phyloP scores from a whole-genome alignment of 2,113 vertebrate genomes.

The Mugil cephalus region DNA sequence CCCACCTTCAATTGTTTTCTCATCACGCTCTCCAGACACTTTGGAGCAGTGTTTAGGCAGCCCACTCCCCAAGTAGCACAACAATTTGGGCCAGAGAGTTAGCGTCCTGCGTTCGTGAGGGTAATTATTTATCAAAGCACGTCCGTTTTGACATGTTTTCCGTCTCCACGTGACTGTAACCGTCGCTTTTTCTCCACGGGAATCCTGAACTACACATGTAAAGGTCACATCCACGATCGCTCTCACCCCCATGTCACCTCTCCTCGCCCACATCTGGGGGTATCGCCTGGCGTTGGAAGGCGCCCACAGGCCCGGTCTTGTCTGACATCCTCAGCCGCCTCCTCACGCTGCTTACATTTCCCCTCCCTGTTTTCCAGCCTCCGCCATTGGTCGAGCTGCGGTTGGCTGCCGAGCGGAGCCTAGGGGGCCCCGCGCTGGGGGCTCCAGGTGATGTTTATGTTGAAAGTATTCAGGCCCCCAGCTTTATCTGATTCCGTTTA shows the following conservation, averaged over 20 bases:
- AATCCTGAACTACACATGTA: conserved; percentile 37
- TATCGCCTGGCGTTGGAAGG: conserved; percentile 18
- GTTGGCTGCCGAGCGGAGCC: conserved; percentile 27
- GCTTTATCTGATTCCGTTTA: conserved; percentile 75
- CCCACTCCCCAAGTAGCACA: conserved; percentile 35
- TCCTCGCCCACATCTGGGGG: conserved; percentile 49
- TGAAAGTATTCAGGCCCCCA: conserved; percentile 58
- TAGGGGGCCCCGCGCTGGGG: conserved; percentile 1
- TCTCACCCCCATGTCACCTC: conserved; percentile 33
- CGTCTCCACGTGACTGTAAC: not conserved
- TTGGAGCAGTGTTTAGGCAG: conserved; percentile 21
- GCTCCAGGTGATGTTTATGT: conserved; percentile 74
- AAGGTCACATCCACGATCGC: conserved; percentile 38
- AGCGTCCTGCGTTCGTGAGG: conserved; percentile 26
- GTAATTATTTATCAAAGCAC: conserved; percentile 27
- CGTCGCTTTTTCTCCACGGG: conserved; percentile 2
- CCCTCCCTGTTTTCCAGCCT: conserved; percentile 4
- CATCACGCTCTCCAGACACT: conserved; percentile 22
- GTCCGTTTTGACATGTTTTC: conserved; percentile 24
- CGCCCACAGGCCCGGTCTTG: conserved; percentile 49
- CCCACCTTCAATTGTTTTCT: conserved; percentile 46
- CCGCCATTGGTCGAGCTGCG: conserved; percentile 36
- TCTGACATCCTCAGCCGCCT: conserved; percentile 33
- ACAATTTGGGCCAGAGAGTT: conserved; percentile 19
- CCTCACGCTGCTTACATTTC: conserved; percentile 9